phyloP scores from a whole-genome alignment of 2,113 vertebrate genomes.

The Trachemys scripta region DNA sequence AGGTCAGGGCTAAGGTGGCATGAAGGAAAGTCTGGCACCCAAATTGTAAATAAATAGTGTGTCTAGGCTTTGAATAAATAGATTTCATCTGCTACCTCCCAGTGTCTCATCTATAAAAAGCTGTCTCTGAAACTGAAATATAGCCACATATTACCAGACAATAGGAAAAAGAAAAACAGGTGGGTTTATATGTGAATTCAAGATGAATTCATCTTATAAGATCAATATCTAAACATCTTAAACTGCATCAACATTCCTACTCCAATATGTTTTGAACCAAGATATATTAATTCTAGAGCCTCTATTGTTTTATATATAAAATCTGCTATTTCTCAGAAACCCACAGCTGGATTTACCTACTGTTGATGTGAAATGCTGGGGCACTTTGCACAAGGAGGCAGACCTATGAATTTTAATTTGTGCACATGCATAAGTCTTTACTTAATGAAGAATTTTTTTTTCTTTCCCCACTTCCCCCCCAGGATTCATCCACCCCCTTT shows the following conservation, averaged over 20 bases:
- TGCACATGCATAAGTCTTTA: background rate
- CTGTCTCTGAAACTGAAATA: background rate
- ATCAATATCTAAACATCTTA: background rate
- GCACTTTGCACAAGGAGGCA: background rate
- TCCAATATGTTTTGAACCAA: background rate
- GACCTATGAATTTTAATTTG: background rate
- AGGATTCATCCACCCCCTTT: background rate
- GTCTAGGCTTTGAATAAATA: constrained; percentile 11
- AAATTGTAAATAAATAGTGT: constrained; percentile 40
- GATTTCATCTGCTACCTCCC: background rate
- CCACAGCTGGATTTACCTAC: background rate
- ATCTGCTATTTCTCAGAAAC: background rate
- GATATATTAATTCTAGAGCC: background rate
- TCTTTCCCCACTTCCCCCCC: background rate
- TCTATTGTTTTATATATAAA: background rate
- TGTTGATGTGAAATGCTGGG: background rate
- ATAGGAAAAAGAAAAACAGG: background rate
- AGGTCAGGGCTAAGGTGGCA: constrained; percentile 30
- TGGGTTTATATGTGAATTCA: background rate
- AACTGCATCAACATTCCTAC: background rate
- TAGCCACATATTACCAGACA: background rate
- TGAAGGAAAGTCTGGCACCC: constrained; percentile 36
- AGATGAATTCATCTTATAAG: background rate
- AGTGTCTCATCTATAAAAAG: background rate
- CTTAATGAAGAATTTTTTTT: background rate